Base-by-base conservation (phyloP, 1,140 invertebrate species). In the Eciton burchellii region DNA sequence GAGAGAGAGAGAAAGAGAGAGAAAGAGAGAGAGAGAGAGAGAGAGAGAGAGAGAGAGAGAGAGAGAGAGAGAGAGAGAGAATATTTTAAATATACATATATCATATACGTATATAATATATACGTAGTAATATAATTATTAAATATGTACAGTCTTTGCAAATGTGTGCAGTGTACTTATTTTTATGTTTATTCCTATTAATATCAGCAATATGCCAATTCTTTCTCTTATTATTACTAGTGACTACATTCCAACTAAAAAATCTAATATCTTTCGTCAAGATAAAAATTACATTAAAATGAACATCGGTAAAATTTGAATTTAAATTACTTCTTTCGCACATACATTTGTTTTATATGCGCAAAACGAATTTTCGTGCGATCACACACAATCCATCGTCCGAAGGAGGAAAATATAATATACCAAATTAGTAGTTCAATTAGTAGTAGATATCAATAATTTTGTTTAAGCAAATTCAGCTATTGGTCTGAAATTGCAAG, bases 281-380 rank as follows among this genome's bases (percentile, higher is more conserved):
- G 49, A 56, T 59, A 54, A 79, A 79, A 77, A 77, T 68, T 77
- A 77, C 49, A 77, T 77, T 77, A 77, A 66, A 77, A 68, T 60
- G 41, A 54, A 47, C 57, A 74, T 70, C 49, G 35, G 49, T 56
- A 70, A 79, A 68, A 79, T 79, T 68, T 68, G 74, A 66, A 77
- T 77, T 77, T 77, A 77, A 77, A 77, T 66, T 66, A 77, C 74
- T 77, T 56, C 62, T 77, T 77, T 41, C 62, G 54, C 19, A 6
- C 35, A 66, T 26, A 54, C 19, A 9, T 60, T 74, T 60, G 56
- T 77, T 77, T 65, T 54, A 77, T 66, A 54, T 12, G 45, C n/a
- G 24, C 16, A 11, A 77, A 77, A 68, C 21, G 21, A 56, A 77
- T 77, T 66, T 68, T 77, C 41, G 35, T 68, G 29, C 21, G 62